A percentile compares a stretch with the other conserved stretches of the same genome.
phyloP scores from a whole-genome alignment of 1,140 invertebrate species.

The Samia ricini region DNA sequence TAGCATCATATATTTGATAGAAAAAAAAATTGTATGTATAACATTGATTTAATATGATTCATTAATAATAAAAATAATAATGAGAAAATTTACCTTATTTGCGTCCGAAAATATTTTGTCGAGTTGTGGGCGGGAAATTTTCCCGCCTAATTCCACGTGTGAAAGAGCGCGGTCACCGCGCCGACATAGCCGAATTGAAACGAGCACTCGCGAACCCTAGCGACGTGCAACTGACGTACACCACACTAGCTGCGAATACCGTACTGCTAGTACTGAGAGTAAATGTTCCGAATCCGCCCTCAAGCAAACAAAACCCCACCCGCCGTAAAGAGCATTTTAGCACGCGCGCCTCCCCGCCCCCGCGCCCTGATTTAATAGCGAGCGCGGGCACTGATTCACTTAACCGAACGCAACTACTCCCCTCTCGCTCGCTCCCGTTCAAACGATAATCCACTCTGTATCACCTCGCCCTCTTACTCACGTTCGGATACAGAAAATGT shows the following conservation, averaged over 20 bases:
- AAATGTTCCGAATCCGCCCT: constrained; percentile 72
- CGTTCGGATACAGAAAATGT: constrained; percentile 16
- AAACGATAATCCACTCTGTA: constrained; percentile 17
- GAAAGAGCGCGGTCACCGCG: constrained; percentile 67
- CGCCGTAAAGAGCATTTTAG: constrained; percentile 72
- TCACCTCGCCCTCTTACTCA: constrained; percentile 20
- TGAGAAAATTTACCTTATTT: constrained; percentile 59
- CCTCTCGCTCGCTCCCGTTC: constrained; percentile 48
- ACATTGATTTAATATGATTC: background rate
- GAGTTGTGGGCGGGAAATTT: constrained; percentile 68
- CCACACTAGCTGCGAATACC: constrained; percentile 22
- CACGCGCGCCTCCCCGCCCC: constrained; percentile 61
- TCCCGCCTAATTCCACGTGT: constrained; percentile 63
- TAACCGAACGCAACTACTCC: constrained; percentile 68
- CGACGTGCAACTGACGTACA: constrained; percentile 30
- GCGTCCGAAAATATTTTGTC: constrained; percentile 76
- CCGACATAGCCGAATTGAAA: constrained; percentile 41
- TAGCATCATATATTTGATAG: too few species aligned
- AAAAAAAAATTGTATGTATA: background rate
- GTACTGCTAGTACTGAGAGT: constrained; percentile 40
- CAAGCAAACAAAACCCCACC: constrained; percentile 73
- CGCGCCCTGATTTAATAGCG: constrained; percentile 74
- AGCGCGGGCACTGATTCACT: constrained; percentile 76
- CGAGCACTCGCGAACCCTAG: constrained; percentile 44
- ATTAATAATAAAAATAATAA: background rate